Evolutionary conservation across 2,797 vertebrate species (phyloP), one percentile per base, ranked within the genome.

Genomic region (Ceyx erithaca): DNA sequence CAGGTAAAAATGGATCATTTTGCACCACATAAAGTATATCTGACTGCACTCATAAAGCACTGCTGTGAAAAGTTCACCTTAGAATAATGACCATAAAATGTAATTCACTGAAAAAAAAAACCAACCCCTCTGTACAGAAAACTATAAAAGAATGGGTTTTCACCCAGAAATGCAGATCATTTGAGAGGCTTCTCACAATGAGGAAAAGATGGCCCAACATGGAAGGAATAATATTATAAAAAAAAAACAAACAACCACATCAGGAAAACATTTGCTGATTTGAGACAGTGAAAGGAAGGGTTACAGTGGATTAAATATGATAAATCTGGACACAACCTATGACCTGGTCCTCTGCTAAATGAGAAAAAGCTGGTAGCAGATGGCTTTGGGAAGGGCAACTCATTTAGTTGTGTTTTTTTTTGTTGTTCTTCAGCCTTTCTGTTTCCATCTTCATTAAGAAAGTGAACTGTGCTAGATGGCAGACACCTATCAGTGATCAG

Each of bases 401-500:
- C 11, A 87, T 90, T 87, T 49, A 49, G 48, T 14, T 49, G 13
- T 8, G 8, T 26, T 26, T 28, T 26, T 35, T 35, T 4, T 35
- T 35, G 10, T 37, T n/a, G 26, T 81, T 43, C 33, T 92, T 84
- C n/a, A 6, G 12, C 52, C 63, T 85, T 82, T 88, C 70, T 72
- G 19, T 52, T 88, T 95, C 73, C 57, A 2, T 91, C 63, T 93
- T 88, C 86, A 94, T 94, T 94, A 95, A 67, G 75, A 87, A 88
- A 70, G 66, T 57, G 80, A 81, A 58, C 49, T 40, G 35, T 64
- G 61, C 75, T 90, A 95, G 92, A 67, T 66, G 43, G 75, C n/a
- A 86, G 71, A 70, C 49, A 67, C 18, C 18, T 57, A 49, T 67
- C 52, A 52, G 37, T 71, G 78, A 90, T 85, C 73, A 89, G 66